These are phyloP conservation scores for Oscheius sp. DNA, from an alignment of 2,888 invertebrate species.

Conservation along the genomic window DNA sequence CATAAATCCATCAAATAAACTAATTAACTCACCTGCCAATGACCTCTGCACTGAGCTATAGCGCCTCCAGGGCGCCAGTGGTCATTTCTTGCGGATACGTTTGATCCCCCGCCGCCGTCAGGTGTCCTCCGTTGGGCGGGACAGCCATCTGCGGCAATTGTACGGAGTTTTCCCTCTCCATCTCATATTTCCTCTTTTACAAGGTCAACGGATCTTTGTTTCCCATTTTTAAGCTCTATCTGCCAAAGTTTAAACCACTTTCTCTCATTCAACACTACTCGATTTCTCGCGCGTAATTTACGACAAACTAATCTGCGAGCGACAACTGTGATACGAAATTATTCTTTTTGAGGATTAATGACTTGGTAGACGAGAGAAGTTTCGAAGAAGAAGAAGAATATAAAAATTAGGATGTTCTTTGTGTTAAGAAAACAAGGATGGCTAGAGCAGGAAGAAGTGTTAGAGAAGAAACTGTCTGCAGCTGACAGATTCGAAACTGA, in stretches of 20 bases:
- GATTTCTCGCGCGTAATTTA: slow-evolving; percentile 18
- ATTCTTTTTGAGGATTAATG: neutral
- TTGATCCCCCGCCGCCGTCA: slow-evolving; percentile 22
- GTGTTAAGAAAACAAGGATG: neutral
- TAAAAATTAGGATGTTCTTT: no score
- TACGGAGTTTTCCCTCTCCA: slow-evolving; percentile 12
- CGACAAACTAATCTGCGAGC: slow-evolving; percentile 8
- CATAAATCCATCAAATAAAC: slow-evolving; percentile 1
- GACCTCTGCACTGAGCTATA: slow-evolving; percentile 2
- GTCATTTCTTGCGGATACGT: slow-evolving; percentile 17
- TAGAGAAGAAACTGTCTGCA: neutral
- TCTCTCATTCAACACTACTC: neutral
- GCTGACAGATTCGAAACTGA: neutral
- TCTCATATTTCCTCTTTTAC: slow-evolving; percentile 15
- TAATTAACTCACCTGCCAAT: slow-evolving; percentile 7
- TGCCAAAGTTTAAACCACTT: neutral
- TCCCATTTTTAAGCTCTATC: neutral
- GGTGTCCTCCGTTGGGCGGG: slow-evolving; percentile 9
- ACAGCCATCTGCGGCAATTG: slow-evolving; percentile 21
- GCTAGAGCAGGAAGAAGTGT: neutral
- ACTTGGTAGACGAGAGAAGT: neutral
- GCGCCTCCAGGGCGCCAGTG: neutral
- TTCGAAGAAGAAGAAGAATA: neutral
- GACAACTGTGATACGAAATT: slow-evolving; percentile 3
- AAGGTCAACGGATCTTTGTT: neutral